Percentiles rank a stretch among this genome's conserved stretches.
Evolutionary conservation across 1,140 invertebrate species (phyloP).

Genomic region (Lepeophtheirus salmonis): DNA sequence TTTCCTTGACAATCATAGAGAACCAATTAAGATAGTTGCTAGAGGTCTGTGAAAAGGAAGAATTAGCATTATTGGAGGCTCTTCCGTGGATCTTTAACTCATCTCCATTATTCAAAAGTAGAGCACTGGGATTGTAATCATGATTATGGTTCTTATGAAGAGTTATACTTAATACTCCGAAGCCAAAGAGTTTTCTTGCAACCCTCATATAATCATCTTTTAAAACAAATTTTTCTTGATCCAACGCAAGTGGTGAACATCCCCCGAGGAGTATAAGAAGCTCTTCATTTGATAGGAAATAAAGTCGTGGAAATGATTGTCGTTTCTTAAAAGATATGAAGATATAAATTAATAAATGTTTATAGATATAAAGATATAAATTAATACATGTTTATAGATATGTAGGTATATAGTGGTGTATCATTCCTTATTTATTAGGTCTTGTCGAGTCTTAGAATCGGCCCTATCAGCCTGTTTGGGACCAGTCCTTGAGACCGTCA

Average conservation of each 20-base stretch:
- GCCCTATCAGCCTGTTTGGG: too few relatives aligned
- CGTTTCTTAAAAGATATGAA: too few relatives aligned
- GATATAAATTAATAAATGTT: too few relatives aligned
- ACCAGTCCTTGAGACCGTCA: too few relatives aligned
- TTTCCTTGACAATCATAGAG: neutral
- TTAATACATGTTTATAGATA: too few relatives aligned
- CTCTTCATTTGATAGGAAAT: conserved; percentile 3
- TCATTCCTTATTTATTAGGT: too few relatives aligned
- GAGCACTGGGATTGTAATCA: neutral
- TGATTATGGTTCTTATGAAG: neutral
- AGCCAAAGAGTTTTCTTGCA: neutral
- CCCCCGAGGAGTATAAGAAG: neutral
- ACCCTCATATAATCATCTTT: neutral
- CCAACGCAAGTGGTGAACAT: neutral
- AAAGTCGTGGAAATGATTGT: neutral
- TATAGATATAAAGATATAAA: too few relatives aligned
- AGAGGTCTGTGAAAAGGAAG: neutral
- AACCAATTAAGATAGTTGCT: neutral
- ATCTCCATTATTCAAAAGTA: neutral
- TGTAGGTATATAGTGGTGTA: too few relatives aligned
- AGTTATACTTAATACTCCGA: neutral
- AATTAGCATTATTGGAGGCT: neutral
- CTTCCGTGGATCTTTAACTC: neutral
- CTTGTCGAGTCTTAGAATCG: too few relatives aligned
- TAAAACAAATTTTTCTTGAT: neutral